Conservation (phyloP, 2,113 vertebrate genomes). For the Poicephalus gulielmi region DNA sequence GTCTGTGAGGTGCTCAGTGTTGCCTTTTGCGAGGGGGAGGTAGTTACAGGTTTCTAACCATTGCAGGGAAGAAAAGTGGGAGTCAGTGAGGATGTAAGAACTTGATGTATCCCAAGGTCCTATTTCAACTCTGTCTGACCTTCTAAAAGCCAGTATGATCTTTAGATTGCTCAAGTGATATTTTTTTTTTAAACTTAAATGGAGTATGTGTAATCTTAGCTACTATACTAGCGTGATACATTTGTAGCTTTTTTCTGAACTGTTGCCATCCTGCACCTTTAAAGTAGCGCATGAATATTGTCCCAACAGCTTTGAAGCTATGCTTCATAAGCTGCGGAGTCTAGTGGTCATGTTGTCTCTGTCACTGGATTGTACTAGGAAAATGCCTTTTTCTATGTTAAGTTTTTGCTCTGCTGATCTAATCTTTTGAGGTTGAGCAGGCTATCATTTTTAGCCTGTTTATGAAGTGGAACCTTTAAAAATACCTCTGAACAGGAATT, state of each 20-base stretch:
- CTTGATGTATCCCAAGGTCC: background rate
- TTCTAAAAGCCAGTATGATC: background rate
- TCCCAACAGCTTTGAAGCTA: background rate
- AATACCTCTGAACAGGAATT: conserved; percentile 51
- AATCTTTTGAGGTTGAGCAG: conserved; percentile 17
- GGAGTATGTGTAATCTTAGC: background rate
- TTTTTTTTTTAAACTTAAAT: background rate
- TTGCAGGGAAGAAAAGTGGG: background rate
- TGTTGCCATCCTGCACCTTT: background rate
- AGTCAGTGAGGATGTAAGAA: background rate
- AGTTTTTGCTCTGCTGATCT: conserved; percentile 9
- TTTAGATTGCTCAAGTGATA: background rate
- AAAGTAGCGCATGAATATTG: rapidly evolving
- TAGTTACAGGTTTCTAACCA: background rate
- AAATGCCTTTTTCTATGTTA: background rate
- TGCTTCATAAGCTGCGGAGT: background rate
- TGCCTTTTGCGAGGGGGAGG: background rate
- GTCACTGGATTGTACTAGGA: background rate
- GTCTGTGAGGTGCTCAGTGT: background rate
- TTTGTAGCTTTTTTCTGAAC: background rate
- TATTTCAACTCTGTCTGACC: background rate
- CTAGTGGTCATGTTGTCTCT: background rate
- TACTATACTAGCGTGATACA: background rate
- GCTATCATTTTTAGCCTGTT: conserved; percentile 31
- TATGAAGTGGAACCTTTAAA: conserved; percentile 42